Evolutionary conservation across 2,113 vertebrate species (phyloP).

Genomic region (Calidris pygmaea): DNA sequence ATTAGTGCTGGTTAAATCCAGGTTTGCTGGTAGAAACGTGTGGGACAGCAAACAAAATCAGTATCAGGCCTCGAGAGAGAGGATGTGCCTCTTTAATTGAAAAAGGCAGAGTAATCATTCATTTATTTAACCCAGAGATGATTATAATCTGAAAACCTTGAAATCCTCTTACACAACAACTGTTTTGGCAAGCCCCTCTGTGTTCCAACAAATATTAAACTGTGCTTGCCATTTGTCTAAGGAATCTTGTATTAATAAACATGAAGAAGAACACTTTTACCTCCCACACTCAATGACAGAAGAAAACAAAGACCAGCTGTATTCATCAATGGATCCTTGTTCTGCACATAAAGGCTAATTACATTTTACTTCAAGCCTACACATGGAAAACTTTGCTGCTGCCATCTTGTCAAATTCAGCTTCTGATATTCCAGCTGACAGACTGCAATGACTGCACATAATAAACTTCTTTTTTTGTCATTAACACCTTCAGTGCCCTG

Average conservation of each 20-base stretch:
- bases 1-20: background rate
- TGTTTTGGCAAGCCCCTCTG: conserved; percentile 76
- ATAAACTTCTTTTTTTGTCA: background rate
- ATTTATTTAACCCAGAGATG: conserved; percentile 75
- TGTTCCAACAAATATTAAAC: conserved; percentile 80
- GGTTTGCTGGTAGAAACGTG: conserved; percentile 7
- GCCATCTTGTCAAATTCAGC: conserved; percentile 72
- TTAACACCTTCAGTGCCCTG: conserved; percentile 47
- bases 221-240: conserved; percentile 82
- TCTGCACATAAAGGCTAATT: conserved; percentile 88
- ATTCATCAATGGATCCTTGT: conserved; percentile 90
- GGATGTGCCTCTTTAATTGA: conserved; percentile 60
- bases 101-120: conserved; percentile 68
- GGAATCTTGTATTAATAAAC: conserved; percentile 87
- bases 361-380: conserved; percentile 86
- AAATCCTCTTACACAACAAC: conserved; percentile 79
- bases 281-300: conserved; percentile 83
- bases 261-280: conserved; percentile 85
- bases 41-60: conserved; percentile 20
- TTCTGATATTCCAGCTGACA: conserved; percentile 73
- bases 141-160: conserved; percentile 71
- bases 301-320: conserved; percentile 87
- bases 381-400: conserved; percentile 84
- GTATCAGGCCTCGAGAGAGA: conserved; percentile 32
- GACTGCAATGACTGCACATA: conserved; percentile 34